Evolutionary conservation across 2,797 vertebrate genomes (phyloP).

Genomic region (Smutsia temminckii): DNA sequence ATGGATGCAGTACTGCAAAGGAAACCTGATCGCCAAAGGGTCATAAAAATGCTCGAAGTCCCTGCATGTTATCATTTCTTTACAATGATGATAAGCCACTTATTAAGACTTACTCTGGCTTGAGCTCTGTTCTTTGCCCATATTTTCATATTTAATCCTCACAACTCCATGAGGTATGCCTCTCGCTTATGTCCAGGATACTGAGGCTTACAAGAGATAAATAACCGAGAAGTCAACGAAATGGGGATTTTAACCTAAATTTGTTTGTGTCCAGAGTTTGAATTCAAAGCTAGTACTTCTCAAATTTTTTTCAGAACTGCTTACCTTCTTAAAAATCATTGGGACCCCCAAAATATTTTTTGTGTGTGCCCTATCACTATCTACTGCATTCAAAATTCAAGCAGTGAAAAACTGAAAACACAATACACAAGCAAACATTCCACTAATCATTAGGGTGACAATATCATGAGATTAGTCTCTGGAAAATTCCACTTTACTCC

Average conservation of each 20-base stretch:
- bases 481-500: background rate
- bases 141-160: slow-evolving; percentile 21
- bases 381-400: background rate
- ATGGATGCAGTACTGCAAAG: background rate
- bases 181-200: background rate
- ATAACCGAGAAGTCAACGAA: slow-evolving; percentile 21
- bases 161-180: background rate
- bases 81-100: background rate
- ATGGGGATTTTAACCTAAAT: background rate
- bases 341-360: background rate
- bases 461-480: background rate
- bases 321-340: slow-evolving; percentile 19
- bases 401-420: background rate
- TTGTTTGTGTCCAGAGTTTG: background rate
- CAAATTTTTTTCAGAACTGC: background rate
- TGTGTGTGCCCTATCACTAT: background rate
- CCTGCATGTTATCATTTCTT: background rate
- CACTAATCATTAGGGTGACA: background rate
- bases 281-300: background rate
- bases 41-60: background rate
- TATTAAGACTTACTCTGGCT: background rate
- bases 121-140: background rate
- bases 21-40: background rate
- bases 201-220: slow-evolving; percentile 24
- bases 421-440: background rate